A percentile compares a stretch with the other conserved stretches of the same genome.
Evolutionary conservation across 2,797 vertebrate species (phyloP).

Genomic region (Gymnothorax javanicus): DNA sequence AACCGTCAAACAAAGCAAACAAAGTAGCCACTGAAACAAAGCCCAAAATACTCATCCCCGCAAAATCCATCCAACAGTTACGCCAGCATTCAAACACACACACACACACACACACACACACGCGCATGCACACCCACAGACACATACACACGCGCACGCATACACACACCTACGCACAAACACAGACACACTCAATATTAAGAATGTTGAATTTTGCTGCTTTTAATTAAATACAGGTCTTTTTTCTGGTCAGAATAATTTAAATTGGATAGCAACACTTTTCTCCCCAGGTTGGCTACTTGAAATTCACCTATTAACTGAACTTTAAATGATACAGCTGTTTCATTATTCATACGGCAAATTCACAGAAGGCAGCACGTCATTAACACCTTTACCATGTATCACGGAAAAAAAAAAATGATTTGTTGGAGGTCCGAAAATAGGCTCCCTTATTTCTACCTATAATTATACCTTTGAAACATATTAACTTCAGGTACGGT

Average conservation of each 20-base stretch:
- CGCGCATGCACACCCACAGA: background rate
- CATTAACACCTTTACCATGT: slow-evolving; percentile 79
- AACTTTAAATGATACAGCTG: slow-evolving; percentile 66
- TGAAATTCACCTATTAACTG: slow-evolving; percentile 67
- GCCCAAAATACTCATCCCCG: background rate
- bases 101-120: background rate
- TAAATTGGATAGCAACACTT: slow-evolving; percentile 56
- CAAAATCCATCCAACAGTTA: too few species aligned
- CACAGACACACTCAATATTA: background rate
- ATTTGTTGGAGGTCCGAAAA: slow-evolving; percentile 78
- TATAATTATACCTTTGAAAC: slow-evolving; percentile 77
- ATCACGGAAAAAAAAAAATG: slow-evolving; percentile 75
- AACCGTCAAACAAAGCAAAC: background rate
- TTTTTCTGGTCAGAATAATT: slow-evolving; percentile 18
- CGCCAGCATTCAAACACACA: background rate
- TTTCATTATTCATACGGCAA: slow-evolving; percentile 75
- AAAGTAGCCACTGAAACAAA: background rate
- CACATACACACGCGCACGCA: background rate
- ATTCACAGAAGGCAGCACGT: slow-evolving; percentile 75
- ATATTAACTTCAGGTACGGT: slow-evolving; percentile 73
- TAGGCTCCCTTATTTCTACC: slow-evolving; percentile 69
- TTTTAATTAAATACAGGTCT: slow-evolving; percentile 13
- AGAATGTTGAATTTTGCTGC: background rate
- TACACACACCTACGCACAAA: background rate
- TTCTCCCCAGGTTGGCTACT: slow-evolving; percentile 51